A percentile compares a stretch with the other conserved stretches of the same genome.
phyloP scores from a whole-genome alignment of 2,888 invertebrate genomes.

The Spatulosminthurus flaviceps region DNA sequence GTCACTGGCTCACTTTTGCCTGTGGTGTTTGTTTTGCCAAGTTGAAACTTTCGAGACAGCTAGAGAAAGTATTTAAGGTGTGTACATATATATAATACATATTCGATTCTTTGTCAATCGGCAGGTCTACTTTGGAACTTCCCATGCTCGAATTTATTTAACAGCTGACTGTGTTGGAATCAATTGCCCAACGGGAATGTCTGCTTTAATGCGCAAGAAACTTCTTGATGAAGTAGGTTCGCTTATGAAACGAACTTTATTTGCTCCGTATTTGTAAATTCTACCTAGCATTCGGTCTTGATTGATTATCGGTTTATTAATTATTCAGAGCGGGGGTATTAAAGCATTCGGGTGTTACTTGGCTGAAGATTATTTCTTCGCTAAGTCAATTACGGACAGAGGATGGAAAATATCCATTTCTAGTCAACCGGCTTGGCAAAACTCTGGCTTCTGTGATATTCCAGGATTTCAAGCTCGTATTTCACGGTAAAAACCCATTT shows the following conservation, averaged over 20 bases:
- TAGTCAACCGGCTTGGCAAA: constrained; percentile 95
- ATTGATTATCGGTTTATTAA: constrained; percentile 11
- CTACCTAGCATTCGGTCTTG: neutral
- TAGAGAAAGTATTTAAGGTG: neutral
- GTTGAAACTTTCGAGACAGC: too few species aligned
- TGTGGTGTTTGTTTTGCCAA: too few species aligned
- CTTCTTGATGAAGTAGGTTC: constrained; percentile 79
- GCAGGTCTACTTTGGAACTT: constrained; percentile 93
- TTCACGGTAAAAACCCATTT: constrained; percentile 66
- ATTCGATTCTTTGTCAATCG: constrained; percentile 56
- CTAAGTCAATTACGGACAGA: constrained; percentile 83
- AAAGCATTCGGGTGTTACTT: constrained; percentile 90
- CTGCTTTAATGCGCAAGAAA: constrained; percentile 87
- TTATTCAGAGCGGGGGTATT: constrained; percentile 78
- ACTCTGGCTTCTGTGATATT: constrained; percentile 88
- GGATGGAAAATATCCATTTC: constrained; percentile 92
- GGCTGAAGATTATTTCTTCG: constrained; percentile 98
- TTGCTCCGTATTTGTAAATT: too few species aligned
- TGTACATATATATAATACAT: too few species aligned
- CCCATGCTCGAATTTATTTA: constrained; percentile 90
- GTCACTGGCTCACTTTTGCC: too few species aligned
- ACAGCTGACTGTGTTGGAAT: constrained; percentile 88
- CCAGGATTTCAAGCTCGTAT: constrained; percentile 83
- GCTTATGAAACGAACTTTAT: too few species aligned
- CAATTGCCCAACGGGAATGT: constrained; percentile 99